A percentile compares a stretch with the other conserved stretches of the same genome.
Evolutionary conservation across 1,140 invertebrate genomes (phyloP).

Genomic region (Diabrotica virgifera): DNA sequence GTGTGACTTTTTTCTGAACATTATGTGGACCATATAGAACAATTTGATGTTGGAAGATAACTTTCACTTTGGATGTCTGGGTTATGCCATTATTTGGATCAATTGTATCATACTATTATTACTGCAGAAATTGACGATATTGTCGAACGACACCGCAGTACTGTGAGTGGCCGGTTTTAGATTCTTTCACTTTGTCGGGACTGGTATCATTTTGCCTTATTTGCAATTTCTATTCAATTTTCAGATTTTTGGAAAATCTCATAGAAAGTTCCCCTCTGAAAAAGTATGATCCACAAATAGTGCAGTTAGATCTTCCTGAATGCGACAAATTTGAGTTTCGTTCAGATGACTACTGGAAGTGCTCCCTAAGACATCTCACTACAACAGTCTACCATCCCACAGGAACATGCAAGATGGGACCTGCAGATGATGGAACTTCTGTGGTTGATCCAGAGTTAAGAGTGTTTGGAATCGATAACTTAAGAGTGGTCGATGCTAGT

Average conservation of each 20-base stretch:
- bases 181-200: too few species aligned
- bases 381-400: constrained; percentile 67
- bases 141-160: too few species aligned
- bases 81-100: too few species aligned
- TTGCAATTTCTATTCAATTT: constrained; percentile 45
- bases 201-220: too few species aligned
- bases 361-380: constrained; percentile 64
- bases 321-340: constrained; percentile 55
- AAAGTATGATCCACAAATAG: constrained; percentile 54
- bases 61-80: too few species aligned
- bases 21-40: too few species aligned
- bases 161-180: too few species aligned
- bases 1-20: too few species aligned
- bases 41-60: too few species aligned
- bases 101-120: too few species aligned
- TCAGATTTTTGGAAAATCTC: constrained; percentile 59
- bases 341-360: constrained; percentile 69
- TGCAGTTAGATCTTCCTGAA: constrained; percentile 59
- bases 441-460: constrained; percentile 66
- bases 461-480: constrained; percentile 51
- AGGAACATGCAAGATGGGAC: constrained; percentile 76
- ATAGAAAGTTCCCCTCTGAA: constrained; percentile 42
- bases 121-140: too few species aligned
- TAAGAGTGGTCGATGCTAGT: constrained; percentile 26
- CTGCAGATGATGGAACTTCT: constrained; percentile 55